phyloP scores from a whole-genome alignment of 2,797 vertebrate species.

The Pseudopleuronectes americanus region DNA sequence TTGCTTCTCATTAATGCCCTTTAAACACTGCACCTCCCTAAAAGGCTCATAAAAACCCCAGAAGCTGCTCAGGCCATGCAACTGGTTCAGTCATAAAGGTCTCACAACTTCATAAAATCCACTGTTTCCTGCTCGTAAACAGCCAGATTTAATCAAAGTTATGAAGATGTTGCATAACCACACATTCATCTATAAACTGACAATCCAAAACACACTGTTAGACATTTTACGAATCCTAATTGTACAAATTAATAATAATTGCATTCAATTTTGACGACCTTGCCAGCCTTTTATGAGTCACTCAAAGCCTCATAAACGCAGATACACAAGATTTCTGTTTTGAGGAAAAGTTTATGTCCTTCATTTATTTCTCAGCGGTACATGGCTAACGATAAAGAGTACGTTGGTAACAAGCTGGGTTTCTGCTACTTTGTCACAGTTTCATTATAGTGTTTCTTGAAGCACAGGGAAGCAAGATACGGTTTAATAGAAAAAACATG shows the following conservation, averaged over 20 bases:
- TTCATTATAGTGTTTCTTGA: not conserved
- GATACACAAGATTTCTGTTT: not conserved
- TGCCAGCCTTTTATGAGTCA: not conserved
- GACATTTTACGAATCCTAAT: constrained; percentile 5
- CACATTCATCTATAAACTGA: constrained; percentile 3
- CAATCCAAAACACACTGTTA: not conserved
- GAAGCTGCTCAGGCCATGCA: constrained; percentile 40
- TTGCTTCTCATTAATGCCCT: constrained; percentile 57
- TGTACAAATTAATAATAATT: not conserved
- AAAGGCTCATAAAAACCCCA: constrained; percentile 62
- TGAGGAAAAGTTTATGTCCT: not conserved
- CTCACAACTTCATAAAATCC: constrained; percentile 48
- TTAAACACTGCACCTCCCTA: constrained; percentile 34
- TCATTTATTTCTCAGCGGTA: not conserved
- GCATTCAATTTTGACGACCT: not conserved
- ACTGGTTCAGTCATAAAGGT: constrained; percentile 53
- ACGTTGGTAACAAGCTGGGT: not conserved
- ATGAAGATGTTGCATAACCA: constrained; percentile 14
- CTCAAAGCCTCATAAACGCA: not conserved
- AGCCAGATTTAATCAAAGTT: constrained; percentile 42
- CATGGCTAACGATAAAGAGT: not conserved
- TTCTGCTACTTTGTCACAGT: not conserved
- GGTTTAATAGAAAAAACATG: too few relatives aligned
- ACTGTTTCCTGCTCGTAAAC: constrained; percentile 48
- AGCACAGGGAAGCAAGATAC: not conserved